phyloP scores from a whole-genome alignment of 2,797 vertebrate genomes.

The Acanthurus tractus region DNA sequence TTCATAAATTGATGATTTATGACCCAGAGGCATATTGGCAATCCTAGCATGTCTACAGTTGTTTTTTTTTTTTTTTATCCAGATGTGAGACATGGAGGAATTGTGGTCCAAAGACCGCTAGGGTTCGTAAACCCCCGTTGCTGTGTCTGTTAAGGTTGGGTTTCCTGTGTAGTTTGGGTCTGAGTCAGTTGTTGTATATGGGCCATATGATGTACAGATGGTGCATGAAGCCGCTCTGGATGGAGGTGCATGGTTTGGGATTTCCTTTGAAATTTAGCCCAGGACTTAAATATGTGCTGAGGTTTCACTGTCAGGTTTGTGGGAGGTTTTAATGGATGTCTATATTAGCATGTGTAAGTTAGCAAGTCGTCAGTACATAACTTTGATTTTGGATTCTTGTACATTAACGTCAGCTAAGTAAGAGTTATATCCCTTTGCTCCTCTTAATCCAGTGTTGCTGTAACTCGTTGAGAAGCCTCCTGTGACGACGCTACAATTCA shows the following conservation, averaged over 20 bases:
- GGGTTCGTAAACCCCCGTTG: slow-evolving; percentile 32
- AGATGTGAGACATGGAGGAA: slow-evolving; percentile 49
- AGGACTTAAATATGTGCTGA: slow-evolving; percentile 29
- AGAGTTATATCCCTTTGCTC: background rate
- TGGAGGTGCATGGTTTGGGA: slow-evolving; percentile 18
- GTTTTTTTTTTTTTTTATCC: slow-evolving; percentile 57
- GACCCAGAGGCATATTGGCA: slow-evolving; percentile 37
- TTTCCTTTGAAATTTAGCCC: slow-evolving; percentile 35
- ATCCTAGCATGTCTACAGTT: slow-evolving; percentile 36
- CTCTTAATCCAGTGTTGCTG: background rate
- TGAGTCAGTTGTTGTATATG: slow-evolving; percentile 33
- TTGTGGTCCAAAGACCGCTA: slow-evolving; percentile 29
- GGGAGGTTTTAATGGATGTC: slow-evolving; percentile 1
- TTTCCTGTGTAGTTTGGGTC: slow-evolving; percentile 48
- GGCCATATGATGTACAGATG: slow-evolving; percentile 66
- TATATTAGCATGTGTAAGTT: background rate
- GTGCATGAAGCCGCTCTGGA: slow-evolving; percentile 5
- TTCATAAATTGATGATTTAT: slow-evolving; percentile 60
- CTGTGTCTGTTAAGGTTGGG: slow-evolving; percentile 31
- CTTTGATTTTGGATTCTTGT: slow-evolving; percentile 13
- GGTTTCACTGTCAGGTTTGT: slow-evolving; percentile 10
- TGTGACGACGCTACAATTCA: too few relatives aligned
- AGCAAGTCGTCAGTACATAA: background rate
- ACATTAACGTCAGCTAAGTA: background rate
- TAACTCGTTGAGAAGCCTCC: background rate